phyloP scores from a whole-genome alignment of 2,797 vertebrate genomes.

The Acanthopagrus latus region DNA sequence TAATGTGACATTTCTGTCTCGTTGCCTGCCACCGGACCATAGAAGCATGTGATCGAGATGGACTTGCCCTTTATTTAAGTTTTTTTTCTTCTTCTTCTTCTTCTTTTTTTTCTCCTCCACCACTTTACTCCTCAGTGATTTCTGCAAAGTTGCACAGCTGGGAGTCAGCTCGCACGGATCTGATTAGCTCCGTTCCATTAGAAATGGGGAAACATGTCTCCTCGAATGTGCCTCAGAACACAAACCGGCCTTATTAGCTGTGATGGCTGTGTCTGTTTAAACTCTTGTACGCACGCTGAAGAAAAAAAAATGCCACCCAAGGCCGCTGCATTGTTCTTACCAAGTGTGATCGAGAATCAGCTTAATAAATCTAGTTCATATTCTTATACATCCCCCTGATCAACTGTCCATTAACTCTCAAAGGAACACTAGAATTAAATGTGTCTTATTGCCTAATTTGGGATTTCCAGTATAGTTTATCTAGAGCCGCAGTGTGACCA shows the following conservation, averaged over 20 bases:
- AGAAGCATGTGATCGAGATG: conserved; percentile 71
- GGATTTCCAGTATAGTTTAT: neutral
- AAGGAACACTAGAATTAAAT: neutral
- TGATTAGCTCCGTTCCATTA: conserved; percentile 73
- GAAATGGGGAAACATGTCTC: conserved; percentile 62
- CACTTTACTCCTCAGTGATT: conserved; percentile 61
- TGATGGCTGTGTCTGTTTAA: conserved; percentile 33
- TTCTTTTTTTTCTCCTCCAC: conserved; percentile 27
- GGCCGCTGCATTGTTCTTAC: neutral
- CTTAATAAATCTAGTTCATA: neutral
- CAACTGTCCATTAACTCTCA: neutral
- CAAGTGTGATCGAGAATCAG: neutral
- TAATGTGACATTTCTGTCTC: conserved; percentile 78
- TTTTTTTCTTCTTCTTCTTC: conserved; percentile 30
- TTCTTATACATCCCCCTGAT: neutral
- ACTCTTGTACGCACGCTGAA: conserved; percentile 36
- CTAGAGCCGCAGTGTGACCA: neutral
- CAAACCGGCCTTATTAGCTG: conserved; percentile 47
- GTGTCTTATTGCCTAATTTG: neutral
- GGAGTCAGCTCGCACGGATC: conserved; percentile 56
- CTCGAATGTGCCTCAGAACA: conserved; percentile 59
- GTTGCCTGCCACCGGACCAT: conserved; percentile 58
- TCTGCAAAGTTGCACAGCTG: conserved; percentile 64
- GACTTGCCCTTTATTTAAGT: conserved; percentile 75
- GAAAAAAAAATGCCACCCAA: neutral